Conservation (phyloP, 2,113 vertebrate genomes). For the Mirza zaza region DNA sequence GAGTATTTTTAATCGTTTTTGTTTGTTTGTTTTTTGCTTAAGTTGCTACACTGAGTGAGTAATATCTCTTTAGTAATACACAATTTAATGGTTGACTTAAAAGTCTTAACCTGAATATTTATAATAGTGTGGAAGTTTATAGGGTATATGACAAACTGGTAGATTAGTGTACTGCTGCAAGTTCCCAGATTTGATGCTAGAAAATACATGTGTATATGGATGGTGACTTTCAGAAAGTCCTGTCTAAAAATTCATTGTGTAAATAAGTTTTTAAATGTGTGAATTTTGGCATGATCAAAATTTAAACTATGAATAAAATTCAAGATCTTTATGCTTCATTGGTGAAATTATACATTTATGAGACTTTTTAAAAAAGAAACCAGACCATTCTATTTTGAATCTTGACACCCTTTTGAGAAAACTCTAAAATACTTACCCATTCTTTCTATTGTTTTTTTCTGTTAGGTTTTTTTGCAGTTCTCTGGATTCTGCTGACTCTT, state of each 20-base stretch:
- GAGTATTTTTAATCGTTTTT: not conserved
- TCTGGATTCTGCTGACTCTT: constrained; percentile 11
- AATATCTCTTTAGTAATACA: not conserved
- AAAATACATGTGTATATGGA: not conserved
- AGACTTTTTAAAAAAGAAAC: not conserved
- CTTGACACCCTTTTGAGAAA: not conserved
- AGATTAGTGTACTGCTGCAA: not conserved
- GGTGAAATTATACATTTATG: not conserved
- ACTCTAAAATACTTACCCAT: not conserved
- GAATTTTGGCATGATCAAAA: not conserved
- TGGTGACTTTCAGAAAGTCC: not conserved
- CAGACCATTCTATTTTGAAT: not conserved
- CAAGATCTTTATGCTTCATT: not conserved
- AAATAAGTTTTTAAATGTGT: not conserved
- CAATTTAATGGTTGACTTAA: not conserved
- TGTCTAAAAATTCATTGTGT: not conserved
- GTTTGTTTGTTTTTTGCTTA: not conserved
- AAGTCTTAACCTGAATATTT: not conserved
- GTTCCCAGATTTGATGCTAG: not conserved
- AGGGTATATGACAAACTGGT: not conserved
- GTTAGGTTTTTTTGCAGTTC: constrained; percentile 89
- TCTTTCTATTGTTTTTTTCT: not conserved
- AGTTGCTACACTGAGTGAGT: not conserved
- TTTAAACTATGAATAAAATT: not conserved
- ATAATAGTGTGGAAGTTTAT: not conserved